These are phyloP conservation scores for Ptychobarbus kaznakovi DNA, from an alignment of 2,797 vertebrate species.

Conservation along the genomic window DNA sequence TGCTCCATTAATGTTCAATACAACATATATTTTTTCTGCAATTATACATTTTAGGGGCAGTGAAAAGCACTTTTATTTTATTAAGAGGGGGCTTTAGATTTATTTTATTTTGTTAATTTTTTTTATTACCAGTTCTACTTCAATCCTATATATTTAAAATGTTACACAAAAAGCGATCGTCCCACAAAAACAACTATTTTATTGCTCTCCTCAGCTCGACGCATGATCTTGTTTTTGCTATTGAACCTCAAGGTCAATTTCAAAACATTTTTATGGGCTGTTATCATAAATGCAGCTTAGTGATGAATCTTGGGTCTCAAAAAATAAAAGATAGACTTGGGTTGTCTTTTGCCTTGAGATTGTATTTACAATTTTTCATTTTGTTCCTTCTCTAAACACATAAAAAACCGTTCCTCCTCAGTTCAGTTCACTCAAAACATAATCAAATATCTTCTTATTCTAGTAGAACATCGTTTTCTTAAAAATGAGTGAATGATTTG, in stretches of 20 bases:
- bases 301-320: not conserved
- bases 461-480: not conserved
- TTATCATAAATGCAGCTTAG: constrained; percentile 16
- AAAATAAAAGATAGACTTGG: not conserved
- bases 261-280: not conserved
- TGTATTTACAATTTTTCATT: not conserved
- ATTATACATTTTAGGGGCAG: no score
- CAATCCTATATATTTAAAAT: no score
- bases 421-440: not conserved
- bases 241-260: constrained; percentile 12
- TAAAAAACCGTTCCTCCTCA: not conserved
- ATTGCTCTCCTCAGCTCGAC: no score
- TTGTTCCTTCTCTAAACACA: constrained; percentile 2
- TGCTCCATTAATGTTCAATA: no score
- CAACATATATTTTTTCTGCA: no score
- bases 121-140: no score
- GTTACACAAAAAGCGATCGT: no score
- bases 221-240: not conserved
- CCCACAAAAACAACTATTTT: no score
- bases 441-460: constrained; percentile 20
- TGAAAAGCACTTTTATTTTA: no score
- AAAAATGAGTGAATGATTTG: not conserved
- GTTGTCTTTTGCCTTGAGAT: not conserved
- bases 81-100: no score
- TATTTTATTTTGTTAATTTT: no score